Base-by-base conservation (phyloP, 1,140 invertebrate genomes). In the Colletes latitarsis region DNA sequence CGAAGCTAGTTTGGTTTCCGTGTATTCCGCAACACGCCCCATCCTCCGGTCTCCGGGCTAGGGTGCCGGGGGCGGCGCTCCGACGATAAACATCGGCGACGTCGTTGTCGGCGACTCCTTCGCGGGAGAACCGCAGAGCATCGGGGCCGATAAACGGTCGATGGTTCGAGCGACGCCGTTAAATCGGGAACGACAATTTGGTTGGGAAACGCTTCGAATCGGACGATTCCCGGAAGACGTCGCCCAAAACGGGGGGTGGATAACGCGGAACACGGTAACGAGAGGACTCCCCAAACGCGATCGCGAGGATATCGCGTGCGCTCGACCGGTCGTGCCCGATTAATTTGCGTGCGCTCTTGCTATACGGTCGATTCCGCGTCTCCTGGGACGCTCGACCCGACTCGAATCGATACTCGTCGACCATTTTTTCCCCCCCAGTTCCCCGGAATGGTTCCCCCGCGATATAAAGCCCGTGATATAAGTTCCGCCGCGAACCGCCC, bases 401-500 rank as follows among this genome's bases (percentile, higher is more conserved):
- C 17, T 15, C 41, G 41, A 66, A 66, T 66, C 63, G 2, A 30
- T 52, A 52, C 43, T 39, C 57, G 15, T 6, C 15, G 15, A 19
- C 41, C 17, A 17, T 4, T 66, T 46, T 39, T 66, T 55, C n/a
- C 21, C 17, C 49, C 19, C 52, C 9, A 43, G 39, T 14, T 67
- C 5, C 60, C 17, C 19, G 58, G 68, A 60, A 77, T 46, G 39
- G 58, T 49, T 71, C 19, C 60, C 21, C n/a, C 43, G 68, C 55
- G 62, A 64, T 55, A n/a, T 41, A 41, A 46, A 46, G 30, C 19
- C 60, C 12, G 64, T 63, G 43, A 58, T 39, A 15, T 66, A 62
- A 68, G 76, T 70, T 71, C 72, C 21, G 60, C 19, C 80, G 43
- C 30, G 60, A 88, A 91, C 86, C 57, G 85, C 80, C 82, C 19